phyloP scores from a whole-genome alignment of 1,140 invertebrate species.

The Drosophila navojoa region DNA sequence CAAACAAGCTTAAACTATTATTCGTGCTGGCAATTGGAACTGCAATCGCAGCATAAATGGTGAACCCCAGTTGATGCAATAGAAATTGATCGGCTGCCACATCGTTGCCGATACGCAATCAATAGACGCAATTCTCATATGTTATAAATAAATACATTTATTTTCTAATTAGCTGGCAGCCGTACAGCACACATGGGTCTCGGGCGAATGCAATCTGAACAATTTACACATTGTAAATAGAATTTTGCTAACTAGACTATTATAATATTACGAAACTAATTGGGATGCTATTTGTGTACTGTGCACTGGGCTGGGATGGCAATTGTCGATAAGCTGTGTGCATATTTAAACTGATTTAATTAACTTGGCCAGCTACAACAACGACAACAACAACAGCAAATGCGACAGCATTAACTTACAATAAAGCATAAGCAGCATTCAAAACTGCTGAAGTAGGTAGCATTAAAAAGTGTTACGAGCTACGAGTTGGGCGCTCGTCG shows the following conservation, averaged over 20 bases:
- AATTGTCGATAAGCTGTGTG: constrained; percentile 38
- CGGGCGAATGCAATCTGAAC: constrained; percentile 35
- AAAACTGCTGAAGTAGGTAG: constrained; percentile 41
- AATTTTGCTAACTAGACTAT: constrained; percentile 25
- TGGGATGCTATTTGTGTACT: constrained; percentile 22
- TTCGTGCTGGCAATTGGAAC: constrained; percentile 1
- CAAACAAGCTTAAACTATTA: constrained; percentile 2
- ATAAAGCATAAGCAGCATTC: constrained; percentile 34
- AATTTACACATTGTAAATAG: constrained; percentile 65
- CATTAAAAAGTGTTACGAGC: constrained; percentile 60
- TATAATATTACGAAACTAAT: constrained; percentile 53
- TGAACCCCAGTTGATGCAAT: constrained; percentile 3
- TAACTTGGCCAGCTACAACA: constrained; percentile 37
- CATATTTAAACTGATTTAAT: constrained; percentile 72
- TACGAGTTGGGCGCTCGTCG: neutral
- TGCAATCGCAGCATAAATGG: neutral
- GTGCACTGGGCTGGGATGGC: neutral
- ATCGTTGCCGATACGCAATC: neutral
- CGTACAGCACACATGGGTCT: neutral
- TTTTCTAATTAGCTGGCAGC: constrained; percentile 40
- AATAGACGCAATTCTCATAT: neutral
- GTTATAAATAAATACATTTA: constrained; percentile 37
- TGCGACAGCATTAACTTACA: neutral
- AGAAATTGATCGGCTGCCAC: constrained; percentile 15
- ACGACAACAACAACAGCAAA: constrained; percentile 23